Evolutionary conservation across 2,888 invertebrate species (phyloP).

Genomic region (Calameuta idolon): DNA sequence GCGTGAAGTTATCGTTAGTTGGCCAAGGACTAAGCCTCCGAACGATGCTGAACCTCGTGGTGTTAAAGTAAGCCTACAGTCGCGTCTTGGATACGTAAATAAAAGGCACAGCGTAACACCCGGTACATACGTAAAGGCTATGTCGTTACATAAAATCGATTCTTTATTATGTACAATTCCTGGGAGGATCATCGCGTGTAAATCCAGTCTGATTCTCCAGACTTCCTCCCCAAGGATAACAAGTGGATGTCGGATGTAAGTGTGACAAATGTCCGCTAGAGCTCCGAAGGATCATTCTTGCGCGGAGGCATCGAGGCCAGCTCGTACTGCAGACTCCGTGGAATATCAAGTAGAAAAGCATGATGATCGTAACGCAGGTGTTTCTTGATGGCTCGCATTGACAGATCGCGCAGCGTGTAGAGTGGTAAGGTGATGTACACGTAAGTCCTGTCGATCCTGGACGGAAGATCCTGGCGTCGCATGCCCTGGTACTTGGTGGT

Average conservation of each 20-base stretch:
- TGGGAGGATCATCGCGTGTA: not conserved
- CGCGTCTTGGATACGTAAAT: not conserved
- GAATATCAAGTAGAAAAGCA: constrained; percentile 54
- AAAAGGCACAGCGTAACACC: not conserved
- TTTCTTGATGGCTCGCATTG: constrained; percentile 49
- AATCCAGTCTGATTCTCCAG: not conserved
- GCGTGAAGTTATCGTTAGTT: not conserved
- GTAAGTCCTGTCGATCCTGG: constrained; percentile 37
- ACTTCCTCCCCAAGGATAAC: not conserved
- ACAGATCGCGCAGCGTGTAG: constrained; percentile 49
- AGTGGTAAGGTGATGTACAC: constrained; percentile 53
- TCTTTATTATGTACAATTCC: not conserved
- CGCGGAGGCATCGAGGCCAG: constrained; percentile 47
- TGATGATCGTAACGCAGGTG: constrained; percentile 45
- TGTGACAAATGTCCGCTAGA: constrained; percentile 2
- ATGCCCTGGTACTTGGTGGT: constrained; percentile 36
- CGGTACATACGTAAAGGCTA: not conserved
- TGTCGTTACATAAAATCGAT: not conserved
- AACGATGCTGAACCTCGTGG: not conserved
- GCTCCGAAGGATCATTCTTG: constrained; percentile 20
- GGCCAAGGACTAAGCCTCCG: not conserved
- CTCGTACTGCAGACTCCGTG: constrained; percentile 53
- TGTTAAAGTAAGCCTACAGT: not conserved
- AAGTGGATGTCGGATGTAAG: not conserved
- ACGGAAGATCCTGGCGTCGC: constrained; percentile 28